phyloP scores from a whole-genome alignment of 2,888 invertebrate species.

The Idaea straminata region DNA sequence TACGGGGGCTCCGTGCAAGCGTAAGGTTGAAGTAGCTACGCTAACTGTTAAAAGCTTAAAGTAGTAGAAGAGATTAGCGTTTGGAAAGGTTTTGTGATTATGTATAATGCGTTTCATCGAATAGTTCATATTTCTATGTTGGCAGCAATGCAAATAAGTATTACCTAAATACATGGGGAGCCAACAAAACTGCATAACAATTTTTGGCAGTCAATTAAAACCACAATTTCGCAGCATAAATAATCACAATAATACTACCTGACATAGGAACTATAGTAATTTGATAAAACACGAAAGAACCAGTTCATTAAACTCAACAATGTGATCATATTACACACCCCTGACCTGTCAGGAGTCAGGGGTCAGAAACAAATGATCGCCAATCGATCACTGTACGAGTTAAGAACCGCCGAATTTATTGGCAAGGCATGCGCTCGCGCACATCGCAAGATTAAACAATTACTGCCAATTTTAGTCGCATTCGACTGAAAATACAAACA shows the following conservation, averaged over 20 bases:
- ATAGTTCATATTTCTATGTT: too few species aligned
- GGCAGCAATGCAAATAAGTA: too few species aligned
- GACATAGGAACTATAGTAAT: too few species aligned
- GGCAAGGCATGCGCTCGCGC: slow-evolving; percentile 25
- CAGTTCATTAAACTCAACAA: background rate
- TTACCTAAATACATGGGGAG: too few species aligned
- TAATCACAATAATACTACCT: slow-evolving; percentile 4
- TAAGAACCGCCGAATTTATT: slow-evolving; percentile 19
- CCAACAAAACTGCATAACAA: too few species aligned
- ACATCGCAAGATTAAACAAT: slow-evolving; percentile 65
- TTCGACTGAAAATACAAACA: slow-evolving; percentile 36
- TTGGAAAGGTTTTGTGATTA: too few species aligned
- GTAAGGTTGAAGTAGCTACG: too few species aligned
- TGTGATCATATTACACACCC: slow-evolving; percentile 12
- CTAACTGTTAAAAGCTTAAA: too few species aligned
- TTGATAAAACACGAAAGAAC: background rate
- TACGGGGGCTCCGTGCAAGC: background rate
- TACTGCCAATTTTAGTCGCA: slow-evolving; percentile 61
- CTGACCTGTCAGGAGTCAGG: slow-evolving; percentile 22
- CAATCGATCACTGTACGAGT: slow-evolving; percentile 32
- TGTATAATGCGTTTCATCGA: too few species aligned
- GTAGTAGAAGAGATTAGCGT: too few species aligned
- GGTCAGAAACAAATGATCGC: slow-evolving; percentile 23
- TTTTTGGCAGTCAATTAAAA: too few species aligned
- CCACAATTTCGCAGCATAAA: background rate